A percentile compares a stretch with the other conserved stretches of the same genome.
Conservation (phyloP, 2,888 invertebrate genomes). For the Hipparchia sbordonii region DNA sequence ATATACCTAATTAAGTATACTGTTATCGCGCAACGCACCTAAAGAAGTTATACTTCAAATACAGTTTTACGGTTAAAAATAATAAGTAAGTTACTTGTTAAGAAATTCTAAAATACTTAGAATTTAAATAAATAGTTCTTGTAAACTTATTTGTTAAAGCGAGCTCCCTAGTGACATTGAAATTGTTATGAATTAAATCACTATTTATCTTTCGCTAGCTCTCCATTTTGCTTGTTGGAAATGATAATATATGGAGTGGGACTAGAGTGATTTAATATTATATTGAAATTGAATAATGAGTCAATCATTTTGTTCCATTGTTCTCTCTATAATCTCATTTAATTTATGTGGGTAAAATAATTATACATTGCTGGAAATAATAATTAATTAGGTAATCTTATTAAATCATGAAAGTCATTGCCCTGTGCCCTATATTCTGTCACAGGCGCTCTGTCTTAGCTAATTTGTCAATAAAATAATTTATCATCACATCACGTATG, state of each 20-base stretch:
- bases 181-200: neutral
- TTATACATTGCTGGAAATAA: neutral
- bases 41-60: too few relatives aligned
- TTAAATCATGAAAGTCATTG: neutral
- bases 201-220: conserved; percentile 4
- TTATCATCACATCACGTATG: too few relatives aligned
- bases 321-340: neutral
- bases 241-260: neutral
- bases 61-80: too few relatives aligned
- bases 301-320: conserved; percentile 1
- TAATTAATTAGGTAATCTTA: neutral
- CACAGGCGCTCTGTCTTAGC: neutral
- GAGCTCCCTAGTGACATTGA: neutral
- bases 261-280: neutral
- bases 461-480: too few relatives aligned
- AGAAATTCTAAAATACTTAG: too few relatives aligned
- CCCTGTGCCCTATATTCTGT: neutral
- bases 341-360: neutral
- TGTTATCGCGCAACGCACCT: too few relatives aligned
- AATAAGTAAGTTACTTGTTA: too few relatives aligned
- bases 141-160: neutral
- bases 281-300: conserved; percentile 11
- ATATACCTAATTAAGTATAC: too few relatives aligned
- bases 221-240: conserved; percentile 7
- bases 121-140: neutral